Evolutionary conservation across 1,140 invertebrate genomes (phyloP).

Genomic region (Camponotus vicinus): DNA sequence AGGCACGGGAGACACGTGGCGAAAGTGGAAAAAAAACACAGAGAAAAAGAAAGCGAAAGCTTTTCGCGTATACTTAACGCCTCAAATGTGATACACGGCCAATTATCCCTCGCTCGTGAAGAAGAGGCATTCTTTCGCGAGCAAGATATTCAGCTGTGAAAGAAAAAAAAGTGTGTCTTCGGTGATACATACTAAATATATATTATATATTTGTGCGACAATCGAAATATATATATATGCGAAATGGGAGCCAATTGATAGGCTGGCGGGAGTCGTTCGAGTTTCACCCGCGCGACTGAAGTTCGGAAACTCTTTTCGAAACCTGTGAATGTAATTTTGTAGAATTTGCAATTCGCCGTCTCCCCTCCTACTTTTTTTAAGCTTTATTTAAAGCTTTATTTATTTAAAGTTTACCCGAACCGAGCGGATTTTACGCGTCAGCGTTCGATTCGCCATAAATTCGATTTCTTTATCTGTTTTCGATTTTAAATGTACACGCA

Average conservation of each 20-base stretch:
- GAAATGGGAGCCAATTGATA: slow-evolving; percentile 84
- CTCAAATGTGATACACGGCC: slow-evolving; percentile 59
- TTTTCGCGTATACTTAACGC: slow-evolving; percentile 61
- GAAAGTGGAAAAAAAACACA: slow-evolving; percentile 22
- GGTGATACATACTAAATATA: slow-evolving; percentile 69
- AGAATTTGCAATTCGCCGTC: neutral
- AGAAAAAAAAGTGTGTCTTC: slow-evolving; percentile 43
- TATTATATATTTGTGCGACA: slow-evolving; percentile 59
- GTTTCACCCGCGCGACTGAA: neutral
- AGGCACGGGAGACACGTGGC: slow-evolving; percentile 3
- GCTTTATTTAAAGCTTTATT: neutral
- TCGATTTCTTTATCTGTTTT: slow-evolving; percentile 11
- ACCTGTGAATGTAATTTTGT: neutral
- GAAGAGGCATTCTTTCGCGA: neutral
- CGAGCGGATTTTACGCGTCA: neutral
- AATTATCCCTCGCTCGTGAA: slow-evolving; percentile 33
- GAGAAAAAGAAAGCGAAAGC: slow-evolving; percentile 40
- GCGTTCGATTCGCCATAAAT: neutral
- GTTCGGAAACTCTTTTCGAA: neutral
- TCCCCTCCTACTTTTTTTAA: slow-evolving; percentile 7
- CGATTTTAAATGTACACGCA: slow-evolving; percentile 4
- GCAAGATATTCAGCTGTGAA: slow-evolving; percentile 45
- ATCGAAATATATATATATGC: slow-evolving; percentile 51
- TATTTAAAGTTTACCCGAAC: neutral
- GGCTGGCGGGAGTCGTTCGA: slow-evolving; percentile 80